Percentiles rank a stretch among this genome's conserved stretches.
Conservation (phyloP, 1,140 invertebrate genomes). For the Anagrus nilaparvatae region DNA sequence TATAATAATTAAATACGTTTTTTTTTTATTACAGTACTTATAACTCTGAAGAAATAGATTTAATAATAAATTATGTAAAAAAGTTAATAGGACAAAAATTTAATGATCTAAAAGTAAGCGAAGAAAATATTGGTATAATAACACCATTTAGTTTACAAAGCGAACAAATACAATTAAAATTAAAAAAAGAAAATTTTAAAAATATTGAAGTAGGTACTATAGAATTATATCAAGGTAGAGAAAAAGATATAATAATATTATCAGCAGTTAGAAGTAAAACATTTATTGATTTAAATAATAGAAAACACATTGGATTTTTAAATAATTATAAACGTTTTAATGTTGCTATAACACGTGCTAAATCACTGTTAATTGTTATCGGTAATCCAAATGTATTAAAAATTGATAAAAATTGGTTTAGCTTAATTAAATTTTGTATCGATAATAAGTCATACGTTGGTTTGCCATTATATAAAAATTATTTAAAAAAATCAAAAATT, state of each 20-base stretch:
- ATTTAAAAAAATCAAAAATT: no score
- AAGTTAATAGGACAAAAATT: no score
- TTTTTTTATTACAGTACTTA: no score
- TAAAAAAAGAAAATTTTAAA: slow-evolving; percentile 24
- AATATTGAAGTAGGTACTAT: slow-evolving; percentile 56
- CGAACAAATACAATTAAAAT: slow-evolving; percentile 42
- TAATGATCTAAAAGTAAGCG: no score
- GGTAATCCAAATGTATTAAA: slow-evolving; percentile 59
- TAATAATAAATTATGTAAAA: no score
- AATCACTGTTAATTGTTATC: slow-evolving; percentile 61
- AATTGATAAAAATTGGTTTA: slow-evolving; percentile 52
- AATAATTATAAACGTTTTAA: slow-evolving; percentile 47
- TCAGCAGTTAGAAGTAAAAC: slow-evolving; percentile 52
- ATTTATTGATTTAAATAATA: slow-evolving; percentile 51
- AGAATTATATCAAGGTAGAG: slow-evolving; percentile 50
- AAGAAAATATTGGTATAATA: slow-evolving; percentile 72
- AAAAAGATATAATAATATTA: slow-evolving; percentile 54
- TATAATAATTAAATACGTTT: no score
- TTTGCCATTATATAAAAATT: no score
- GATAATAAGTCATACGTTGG: no score
- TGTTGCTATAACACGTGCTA: slow-evolving; percentile 65
- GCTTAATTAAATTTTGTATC: no score
- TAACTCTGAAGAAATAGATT: no score
- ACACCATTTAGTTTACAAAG: slow-evolving; percentile 71
- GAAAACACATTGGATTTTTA: slow-evolving; percentile 18